Evolutionary conservation across 2,797 vertebrate species (phyloP), one percentile per base, ranked within the genome.

Genomic region (Hemitrygon akajei): DNA sequence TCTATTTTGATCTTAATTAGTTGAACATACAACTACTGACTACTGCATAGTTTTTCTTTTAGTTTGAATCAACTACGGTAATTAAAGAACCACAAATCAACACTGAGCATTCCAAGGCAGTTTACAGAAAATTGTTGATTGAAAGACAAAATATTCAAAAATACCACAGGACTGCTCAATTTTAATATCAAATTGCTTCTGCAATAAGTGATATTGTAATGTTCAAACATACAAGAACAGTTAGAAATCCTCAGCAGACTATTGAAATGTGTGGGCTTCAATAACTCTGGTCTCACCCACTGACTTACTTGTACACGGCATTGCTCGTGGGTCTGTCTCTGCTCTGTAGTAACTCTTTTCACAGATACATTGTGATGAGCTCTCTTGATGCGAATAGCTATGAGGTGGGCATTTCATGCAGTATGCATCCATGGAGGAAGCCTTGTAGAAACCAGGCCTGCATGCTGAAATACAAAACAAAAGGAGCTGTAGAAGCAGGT

Each of bases 351-450:
- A 98, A 56, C 97, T 96, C 94, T 96, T 97, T 94, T 97, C 97
- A 22, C 97, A 98, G 5, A 95, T 93, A 71, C 97, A 98, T 95
- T 97, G 97, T 0, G 95, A 94, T 7, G 97, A 96, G 71, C 96
- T 96, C 94, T 97, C 97, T 94, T 96, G 96, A 12, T 96, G 95
- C n/a, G 97, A 97, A 84, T 95, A 97, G 95, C 97, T 98, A 95
- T 97, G 97, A 3, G 97, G 97, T 69, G 97, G 97, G 93, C 97
- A 98, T 95, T 97, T 97, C 94, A 96, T 96, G 95, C 97, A 98
- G 96, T 96, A 97, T 92, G 97, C 96, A n/a, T 98, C 97, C 11
- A 96, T 97, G 94, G 97, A 96, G 2, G 96, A 97, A 79, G 97
- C 97, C 95, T 97, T 98, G 96, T 97, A 98, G 94, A 96, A 97